Conservation (phyloP, 2,888 invertebrate genomes). For the Nomada fabriciana region DNA sequence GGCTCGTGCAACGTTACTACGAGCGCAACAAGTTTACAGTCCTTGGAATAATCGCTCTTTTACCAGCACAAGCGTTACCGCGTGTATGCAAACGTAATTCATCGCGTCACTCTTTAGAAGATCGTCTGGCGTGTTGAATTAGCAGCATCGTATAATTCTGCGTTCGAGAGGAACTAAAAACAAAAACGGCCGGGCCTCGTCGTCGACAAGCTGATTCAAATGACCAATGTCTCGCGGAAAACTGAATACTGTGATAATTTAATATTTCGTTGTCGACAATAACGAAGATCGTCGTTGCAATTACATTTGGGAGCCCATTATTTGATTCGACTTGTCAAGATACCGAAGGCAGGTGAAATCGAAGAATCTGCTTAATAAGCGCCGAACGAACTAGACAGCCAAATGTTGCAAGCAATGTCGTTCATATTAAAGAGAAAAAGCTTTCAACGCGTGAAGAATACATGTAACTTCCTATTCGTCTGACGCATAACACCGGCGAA, state of each 20-base stretch:
- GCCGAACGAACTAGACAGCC: neutral
- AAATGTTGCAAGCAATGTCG: neutral
- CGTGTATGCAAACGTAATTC: constrained; percentile 65
- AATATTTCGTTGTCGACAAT: neutral
- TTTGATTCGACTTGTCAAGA: neutral
- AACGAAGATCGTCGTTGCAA: neutral
- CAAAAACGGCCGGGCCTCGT: constrained; percentile 24
- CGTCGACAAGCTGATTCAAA: constrained; percentile 21
- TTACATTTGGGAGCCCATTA: neutral
- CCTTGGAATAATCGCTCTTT: constrained; percentile 64
- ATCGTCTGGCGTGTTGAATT: constrained; percentile 45
- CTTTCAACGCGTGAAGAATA: neutral
- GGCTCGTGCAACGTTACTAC: constrained; percentile 28
- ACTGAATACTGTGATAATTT: neutral
- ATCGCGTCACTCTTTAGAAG: constrained; percentile 58
- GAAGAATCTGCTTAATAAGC: neutral
- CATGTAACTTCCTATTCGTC: neutral
- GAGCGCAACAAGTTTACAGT: constrained; percentile 58
- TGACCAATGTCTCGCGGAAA: neutral
- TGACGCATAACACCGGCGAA: neutral
- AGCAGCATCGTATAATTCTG: constrained; percentile 34
- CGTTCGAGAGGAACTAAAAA: constrained; percentile 29
- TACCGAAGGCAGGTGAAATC: neutral
- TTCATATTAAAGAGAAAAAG: neutral
- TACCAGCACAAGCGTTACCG: constrained; percentile 47